phyloP scores from a whole-genome alignment of 2,113 vertebrate genomes.

The Brachypteracias leptosomus region DNA sequence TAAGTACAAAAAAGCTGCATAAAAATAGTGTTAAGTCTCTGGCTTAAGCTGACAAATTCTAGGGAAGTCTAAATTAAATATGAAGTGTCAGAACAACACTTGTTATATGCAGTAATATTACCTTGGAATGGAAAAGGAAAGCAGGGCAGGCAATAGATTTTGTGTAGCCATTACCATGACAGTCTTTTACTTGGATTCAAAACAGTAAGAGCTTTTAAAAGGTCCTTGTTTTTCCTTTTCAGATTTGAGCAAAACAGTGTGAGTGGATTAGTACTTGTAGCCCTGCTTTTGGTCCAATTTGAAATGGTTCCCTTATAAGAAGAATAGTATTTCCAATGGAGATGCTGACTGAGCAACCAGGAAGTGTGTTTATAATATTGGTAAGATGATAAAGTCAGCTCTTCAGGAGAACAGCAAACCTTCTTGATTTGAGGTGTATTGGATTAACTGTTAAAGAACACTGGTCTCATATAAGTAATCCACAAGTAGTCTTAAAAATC shows the following conservation, averaged over 20 bases:
- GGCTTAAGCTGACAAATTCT: constrained; percentile 35
- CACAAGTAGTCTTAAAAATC: neutral
- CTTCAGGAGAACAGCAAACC: neutral
- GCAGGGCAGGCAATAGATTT: neutral
- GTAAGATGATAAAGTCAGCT: neutral
- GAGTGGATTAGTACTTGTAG: neutral
- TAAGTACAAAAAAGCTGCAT: constrained; percentile 24
- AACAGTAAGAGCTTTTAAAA: neutral
- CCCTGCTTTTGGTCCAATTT: neutral
- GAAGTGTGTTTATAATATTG: neutral
- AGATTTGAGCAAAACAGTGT: neutral
- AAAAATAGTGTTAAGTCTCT: constrained; percentile 36
- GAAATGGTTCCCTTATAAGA: constrained; percentile 28
- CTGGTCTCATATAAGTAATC: neutral
- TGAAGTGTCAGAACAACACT: neutral
- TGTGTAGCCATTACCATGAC: neutral
- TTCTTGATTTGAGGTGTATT: constrained; percentile 2
- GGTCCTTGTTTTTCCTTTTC: neutral
- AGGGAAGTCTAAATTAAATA: constrained; percentile 45
- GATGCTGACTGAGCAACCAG: constrained; percentile 7
- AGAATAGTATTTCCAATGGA: constrained; percentile 40
- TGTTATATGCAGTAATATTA: neutral
- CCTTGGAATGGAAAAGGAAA: neutral
- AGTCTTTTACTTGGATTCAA: neutral
- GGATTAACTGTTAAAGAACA: constrained; percentile 37